These are phyloP conservation scores for Dendroctonus ponderosae DNA, from an alignment of 1,140 invertebrate genomes.

Conservation along the genomic window DNA sequence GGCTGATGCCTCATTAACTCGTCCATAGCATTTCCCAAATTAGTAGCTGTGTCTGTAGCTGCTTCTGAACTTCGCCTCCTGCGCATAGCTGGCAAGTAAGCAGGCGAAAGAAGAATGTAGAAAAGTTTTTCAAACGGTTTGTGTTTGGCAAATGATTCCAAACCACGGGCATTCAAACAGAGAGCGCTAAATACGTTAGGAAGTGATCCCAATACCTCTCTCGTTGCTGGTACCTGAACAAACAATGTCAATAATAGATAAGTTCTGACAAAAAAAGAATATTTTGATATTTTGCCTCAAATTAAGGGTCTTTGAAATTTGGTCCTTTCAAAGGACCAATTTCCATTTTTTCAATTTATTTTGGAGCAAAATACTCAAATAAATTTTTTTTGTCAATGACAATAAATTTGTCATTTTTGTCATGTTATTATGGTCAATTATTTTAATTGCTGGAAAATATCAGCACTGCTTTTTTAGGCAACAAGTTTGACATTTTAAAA, in stretches of 20 bases:
- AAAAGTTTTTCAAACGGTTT: constrained; percentile 85
- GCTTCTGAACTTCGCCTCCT: constrained; percentile 78
- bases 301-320: background rate
- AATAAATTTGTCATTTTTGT: background rate
- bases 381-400: background rate
- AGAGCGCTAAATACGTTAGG: constrained; percentile 91
- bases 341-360: no score
- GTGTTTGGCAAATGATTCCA: constrained; percentile 77
- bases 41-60: constrained; percentile 83
- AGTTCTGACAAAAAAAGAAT: background rate
- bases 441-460: background rate
- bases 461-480: no score
- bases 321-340: no score
- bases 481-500: background rate
- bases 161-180: constrained; percentile 80
- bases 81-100: constrained; percentile 84
- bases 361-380: background rate
- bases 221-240: constrained; percentile 71
- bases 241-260: constrained; percentile 3
- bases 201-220: constrained; percentile 84
- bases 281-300: background rate
- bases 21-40: constrained; percentile 90
- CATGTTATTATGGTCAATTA: background rate
- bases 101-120: constrained; percentile 78
- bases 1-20: constrained; percentile 92